Conservation (phyloP, 2,797 vertebrate genomes). For the Acomys russatus region DNA sequence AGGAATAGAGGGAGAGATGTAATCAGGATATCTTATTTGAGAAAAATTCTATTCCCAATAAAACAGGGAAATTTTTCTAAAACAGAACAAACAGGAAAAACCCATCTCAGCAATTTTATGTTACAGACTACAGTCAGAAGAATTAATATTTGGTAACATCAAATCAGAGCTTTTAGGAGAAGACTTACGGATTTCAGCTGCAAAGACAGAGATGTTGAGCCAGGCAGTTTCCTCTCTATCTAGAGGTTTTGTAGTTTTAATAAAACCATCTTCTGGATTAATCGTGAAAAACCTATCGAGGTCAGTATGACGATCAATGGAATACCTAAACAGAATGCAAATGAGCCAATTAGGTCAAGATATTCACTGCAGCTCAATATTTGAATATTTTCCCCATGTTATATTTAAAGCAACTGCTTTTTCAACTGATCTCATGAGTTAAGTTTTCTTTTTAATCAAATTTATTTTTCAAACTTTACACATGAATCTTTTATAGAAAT, state of each 20-base stretch:
- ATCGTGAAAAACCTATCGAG: slow-evolving; percentile 97
- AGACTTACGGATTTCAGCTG: slow-evolving; percentile 95
- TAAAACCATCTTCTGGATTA: slow-evolving; percentile 95
- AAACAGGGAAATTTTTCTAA: not conserved
- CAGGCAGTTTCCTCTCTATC: slow-evolving; percentile 96
- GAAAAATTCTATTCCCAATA: not conserved
- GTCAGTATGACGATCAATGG: slow-evolving; percentile 97
- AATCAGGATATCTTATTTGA: not conserved
- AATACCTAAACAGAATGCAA: slow-evolving; percentile 92
- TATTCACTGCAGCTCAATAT: slow-evolving; percentile 69
- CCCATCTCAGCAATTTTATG: slow-evolving; percentile 44
- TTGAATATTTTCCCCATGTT: slow-evolving; percentile 74
- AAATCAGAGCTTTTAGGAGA: slow-evolving; percentile 70
- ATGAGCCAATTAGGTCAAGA: slow-evolving; percentile 85
- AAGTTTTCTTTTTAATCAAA: slow-evolving; percentile 74
- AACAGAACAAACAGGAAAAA: slow-evolving; percentile 15
- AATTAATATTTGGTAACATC: slow-evolving; percentile 44
- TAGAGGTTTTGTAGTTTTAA: slow-evolving; percentile 95
- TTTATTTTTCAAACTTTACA: slow-evolving; percentile 76
- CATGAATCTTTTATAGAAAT: slow-evolving; percentile 80
- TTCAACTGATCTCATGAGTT: slow-evolving; percentile 62
- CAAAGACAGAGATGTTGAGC: slow-evolving; percentile 98
- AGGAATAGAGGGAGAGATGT: not conserved
- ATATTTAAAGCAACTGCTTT: slow-evolving; percentile 78
- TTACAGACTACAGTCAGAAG: slow-evolving; percentile 14